phyloP scores from a whole-genome alignment of 1,140 invertebrate genomes.

The Laupala kohalensis region DNA sequence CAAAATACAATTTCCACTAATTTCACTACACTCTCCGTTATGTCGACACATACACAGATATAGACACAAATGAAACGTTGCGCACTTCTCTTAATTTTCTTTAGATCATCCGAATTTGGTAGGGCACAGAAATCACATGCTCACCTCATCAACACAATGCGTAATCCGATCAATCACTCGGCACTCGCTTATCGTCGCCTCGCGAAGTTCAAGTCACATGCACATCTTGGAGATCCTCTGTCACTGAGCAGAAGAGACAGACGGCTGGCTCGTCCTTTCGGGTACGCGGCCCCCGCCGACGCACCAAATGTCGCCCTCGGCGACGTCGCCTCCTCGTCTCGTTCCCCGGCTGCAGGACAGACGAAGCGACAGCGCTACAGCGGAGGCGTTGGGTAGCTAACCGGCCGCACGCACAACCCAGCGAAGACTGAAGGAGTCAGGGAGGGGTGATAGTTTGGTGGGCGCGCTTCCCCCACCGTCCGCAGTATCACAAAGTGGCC shows the following conservation, averaged over 20 bases:
- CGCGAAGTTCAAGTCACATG: too few species aligned
- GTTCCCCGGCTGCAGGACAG: too few species aligned
- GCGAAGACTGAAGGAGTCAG: neutral
- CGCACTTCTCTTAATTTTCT: neutral
- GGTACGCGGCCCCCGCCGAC: too few species aligned
- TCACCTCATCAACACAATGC: neutral
- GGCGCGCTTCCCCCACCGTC: neutral
- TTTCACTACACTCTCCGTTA: neutral
- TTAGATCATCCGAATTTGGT: too few species aligned
- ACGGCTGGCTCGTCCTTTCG: too few species aligned
- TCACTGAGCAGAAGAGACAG: too few species aligned
- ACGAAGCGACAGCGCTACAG: too few species aligned
- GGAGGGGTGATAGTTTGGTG: neutral
- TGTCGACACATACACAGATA: neutral
- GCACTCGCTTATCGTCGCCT: too few species aligned
- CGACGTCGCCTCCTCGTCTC: too few species aligned
- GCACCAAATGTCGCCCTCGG: too few species aligned
- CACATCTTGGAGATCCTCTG: neutral
- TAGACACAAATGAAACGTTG: neutral
- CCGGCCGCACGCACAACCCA: neutral
- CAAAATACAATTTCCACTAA: neutral
- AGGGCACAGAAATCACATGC: neutral
- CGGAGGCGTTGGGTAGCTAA: neutral
- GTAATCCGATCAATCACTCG: neutral
- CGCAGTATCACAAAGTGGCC: neutral